Evolutionary conservation across 2,797 vertebrate genomes (phyloP).

Genomic region (Urosaurus nigricauda): DNA sequence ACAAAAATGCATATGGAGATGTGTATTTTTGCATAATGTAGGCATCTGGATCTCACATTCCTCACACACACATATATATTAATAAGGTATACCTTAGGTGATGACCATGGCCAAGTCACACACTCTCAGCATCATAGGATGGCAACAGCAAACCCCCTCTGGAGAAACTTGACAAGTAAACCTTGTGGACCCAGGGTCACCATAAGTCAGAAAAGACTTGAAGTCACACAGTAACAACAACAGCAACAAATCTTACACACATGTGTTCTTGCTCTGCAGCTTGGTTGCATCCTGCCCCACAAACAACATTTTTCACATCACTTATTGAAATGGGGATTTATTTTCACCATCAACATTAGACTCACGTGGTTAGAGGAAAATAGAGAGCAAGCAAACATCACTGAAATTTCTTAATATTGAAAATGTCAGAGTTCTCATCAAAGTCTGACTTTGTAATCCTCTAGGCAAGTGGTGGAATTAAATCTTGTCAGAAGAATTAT

Average conservation of each 20-base stretch:
- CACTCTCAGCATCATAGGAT: too few species aligned
- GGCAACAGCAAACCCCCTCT: too few species aligned
- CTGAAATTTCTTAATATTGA: constrained; percentile 34
- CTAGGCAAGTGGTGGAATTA: constrained; percentile 9
- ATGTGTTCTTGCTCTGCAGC: not conserved
- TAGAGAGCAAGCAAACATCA: not conserved
- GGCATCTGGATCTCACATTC: not conserved
- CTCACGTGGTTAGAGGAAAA: not conserved
- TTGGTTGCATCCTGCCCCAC: not conserved
- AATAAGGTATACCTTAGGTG: not conserved
- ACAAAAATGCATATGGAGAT: not conserved
- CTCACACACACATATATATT: not conserved
- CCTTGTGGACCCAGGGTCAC: too few species aligned
- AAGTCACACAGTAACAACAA: too few species aligned
- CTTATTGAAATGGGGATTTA: not conserved
- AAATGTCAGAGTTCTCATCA: constrained; percentile 17
- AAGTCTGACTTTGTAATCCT: constrained; percentile 35
- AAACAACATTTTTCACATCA: not conserved
- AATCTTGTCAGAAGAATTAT: constrained; percentile 30
- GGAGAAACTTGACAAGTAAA: too few species aligned
- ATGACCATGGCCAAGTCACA: too few species aligned
- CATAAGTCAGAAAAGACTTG: too few species aligned
- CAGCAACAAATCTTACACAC: not conserved
- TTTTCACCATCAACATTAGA: constrained; percentile 18
- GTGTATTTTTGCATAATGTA: not conserved